Base-by-base conservation (phyloP, 1,140 invertebrate species). In the Globodera ellingtonae region DNA sequence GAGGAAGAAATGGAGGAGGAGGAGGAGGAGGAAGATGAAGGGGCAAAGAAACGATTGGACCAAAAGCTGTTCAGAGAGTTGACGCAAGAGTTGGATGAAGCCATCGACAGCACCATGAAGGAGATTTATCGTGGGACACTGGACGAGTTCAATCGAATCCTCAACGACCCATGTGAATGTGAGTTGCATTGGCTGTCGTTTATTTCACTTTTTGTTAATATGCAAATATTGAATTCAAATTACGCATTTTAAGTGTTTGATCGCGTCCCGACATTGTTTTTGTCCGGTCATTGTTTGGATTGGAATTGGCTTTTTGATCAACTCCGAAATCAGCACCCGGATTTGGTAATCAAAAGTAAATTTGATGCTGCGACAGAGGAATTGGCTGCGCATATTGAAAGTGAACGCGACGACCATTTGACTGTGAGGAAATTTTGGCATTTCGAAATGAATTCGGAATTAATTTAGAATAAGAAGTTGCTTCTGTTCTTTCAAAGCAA, bases 211-310 rank as follows among this genome's bases (percentile, higher is more conserved):
- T 35, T 35, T 35, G 35, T 35, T 35, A 35, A 35, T 35, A 2
- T 35, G 35, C 35, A 35, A 35, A 35, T 35, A 35, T 35, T 35
- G 35, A 35, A 35, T 35, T 70, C 8, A 35, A 35, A 8, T 35
- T 24, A 2, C 6, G 46, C 9, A 9, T 21, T 21, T 70, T 47
- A 70, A 70, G 46, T 21, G 24, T 35, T 76, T 81, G 48, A 50
- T 15, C 47, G 35, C 7, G 50, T 81, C 10, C 80, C 80, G 24
- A 21, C 77, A 46, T 62, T 81, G 65, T 59, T 81, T 18, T 18
- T 81, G 35, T 70, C 50, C 13, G 80, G 80, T 1, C 80, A 81
- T 52, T 81, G 77, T 48, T 59, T 80, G 56, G 59, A 72, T 35
- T 78, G 74, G 72, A n/a, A 69, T 10, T 66, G 50, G 4, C 46